Evolutionary conservation across 2,888 invertebrate species (phyloP), one percentile per base, ranked within the genome.

Genomic region (Oxyteleia sp.): DNA sequence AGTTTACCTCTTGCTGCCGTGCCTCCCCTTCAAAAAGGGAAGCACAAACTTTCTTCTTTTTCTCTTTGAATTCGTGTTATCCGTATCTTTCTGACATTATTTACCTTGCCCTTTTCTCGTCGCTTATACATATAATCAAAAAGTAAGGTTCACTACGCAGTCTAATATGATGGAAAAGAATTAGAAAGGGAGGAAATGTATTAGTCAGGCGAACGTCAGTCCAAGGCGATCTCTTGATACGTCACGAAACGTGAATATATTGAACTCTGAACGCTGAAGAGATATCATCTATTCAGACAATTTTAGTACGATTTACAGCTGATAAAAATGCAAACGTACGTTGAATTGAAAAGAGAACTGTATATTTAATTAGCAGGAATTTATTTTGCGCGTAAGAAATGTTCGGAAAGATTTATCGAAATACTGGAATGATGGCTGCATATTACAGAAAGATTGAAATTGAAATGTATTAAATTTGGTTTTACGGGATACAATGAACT

Each of bases 1-100:
- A 87, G 86, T 72, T 87, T 86, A 87, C 86, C 86, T 87, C 45
- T 69, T n/a, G n/a, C n/a, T n/a, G 47, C 29, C 43, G 63, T 68
- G 45, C 41, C 59, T 68, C 55, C 45, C 8, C 45, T 16, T 23
- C 47, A 35, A 53, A 69, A 69, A 61, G 23, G 51, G 51, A 47
- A 11, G 45, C 66, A 35, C 38, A 15, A 74, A 74, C 66, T 80
- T 68, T 41, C 66, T 61, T 15, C n/a, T 80, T 59, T 57, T 61
- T 68, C 61, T 74, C 64, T 53, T 32, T 61, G 74, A 59, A 74
- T 63, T 72, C 59, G 32, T 66, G 72, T 80, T 72, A 74, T 74
- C 74, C 68, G 45, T 74, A 80, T 66, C 72, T 80, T 66, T 66
- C 59, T 71, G 59, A 57, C 66, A 64, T 71, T 71, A 55, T 57